A percentile compares a stretch with the other conserved stretches of the same genome.
phyloP scores from a whole-genome alignment of 1,140 invertebrate genomes.

The Bathynomus jamesi region DNA sequence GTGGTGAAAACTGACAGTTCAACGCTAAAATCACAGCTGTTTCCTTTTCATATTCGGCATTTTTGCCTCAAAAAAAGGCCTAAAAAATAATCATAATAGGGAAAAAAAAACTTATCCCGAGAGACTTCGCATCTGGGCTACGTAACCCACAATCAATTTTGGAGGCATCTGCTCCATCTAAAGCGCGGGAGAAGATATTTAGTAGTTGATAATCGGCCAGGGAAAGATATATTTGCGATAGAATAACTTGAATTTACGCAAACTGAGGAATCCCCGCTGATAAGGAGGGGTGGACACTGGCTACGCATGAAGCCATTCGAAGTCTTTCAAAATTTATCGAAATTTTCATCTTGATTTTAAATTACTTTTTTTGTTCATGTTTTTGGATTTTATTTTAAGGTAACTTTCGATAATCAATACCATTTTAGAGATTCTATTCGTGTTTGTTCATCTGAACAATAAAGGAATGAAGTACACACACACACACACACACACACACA shows the following conservation, averaged over 20 bases:
- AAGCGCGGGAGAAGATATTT: not conserved
- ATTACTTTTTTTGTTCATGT: not conserved
- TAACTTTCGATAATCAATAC: not conserved
- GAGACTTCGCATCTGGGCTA: not conserved
- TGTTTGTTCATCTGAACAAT: not conserved
- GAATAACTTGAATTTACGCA: not conserved
- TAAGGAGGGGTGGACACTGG: not conserved
- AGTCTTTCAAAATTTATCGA: not conserved
- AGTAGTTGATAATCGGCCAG: not conserved
- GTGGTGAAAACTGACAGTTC: not conserved
- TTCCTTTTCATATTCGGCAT: not conserved
- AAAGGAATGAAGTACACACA: not conserved
- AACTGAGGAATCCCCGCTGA: not conserved
- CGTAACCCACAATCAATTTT: not conserved
- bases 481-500: not conserved
- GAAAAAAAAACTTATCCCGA: not conserved
- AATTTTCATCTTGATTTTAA: not conserved
- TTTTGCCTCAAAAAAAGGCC: not conserved
- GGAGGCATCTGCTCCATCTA: not conserved
- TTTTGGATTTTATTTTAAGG: not conserved
- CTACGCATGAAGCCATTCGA: too few species aligned
- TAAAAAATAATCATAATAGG: constrained; percentile 1
- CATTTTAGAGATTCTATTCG: not conserved
- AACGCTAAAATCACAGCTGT: not conserved
- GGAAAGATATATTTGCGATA: not conserved